A percentile compares a stretch with the other conserved stretches of the same genome.
Evolutionary conservation across 2,888 invertebrate species (phyloP).

Genomic region (Dryomyza anilis): DNA sequence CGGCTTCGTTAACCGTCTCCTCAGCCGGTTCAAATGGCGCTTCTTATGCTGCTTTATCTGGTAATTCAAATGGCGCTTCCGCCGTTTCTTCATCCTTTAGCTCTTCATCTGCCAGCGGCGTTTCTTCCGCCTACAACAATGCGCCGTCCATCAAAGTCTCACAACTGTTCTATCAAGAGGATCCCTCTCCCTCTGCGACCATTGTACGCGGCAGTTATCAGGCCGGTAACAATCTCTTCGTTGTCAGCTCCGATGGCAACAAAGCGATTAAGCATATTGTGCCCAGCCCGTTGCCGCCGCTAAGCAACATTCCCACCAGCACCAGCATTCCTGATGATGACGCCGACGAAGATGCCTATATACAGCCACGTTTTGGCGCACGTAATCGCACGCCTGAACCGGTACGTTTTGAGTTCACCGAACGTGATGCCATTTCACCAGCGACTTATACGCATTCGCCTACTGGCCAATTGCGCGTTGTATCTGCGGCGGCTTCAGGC

Average conservation of each 20-base stretch:
- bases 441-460: slow-evolving; percentile 53
- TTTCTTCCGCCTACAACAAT: slow-evolving; percentile 38
- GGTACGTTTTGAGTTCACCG: slow-evolving; percentile 56
- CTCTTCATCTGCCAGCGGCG: slow-evolving; percentile 26
- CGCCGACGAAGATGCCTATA: slow-evolving; percentile 35
- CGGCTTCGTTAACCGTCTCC: no score
- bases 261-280: slow-evolving; percentile 51
- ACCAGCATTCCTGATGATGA: no score
- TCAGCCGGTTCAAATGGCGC: slow-evolving; percentile 26
- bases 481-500: not conserved
- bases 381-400: slow-evolving; percentile 49
- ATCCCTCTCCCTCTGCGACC: slow-evolving; percentile 39
- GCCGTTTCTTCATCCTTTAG: no score
- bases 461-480: slow-evolving; percentile 8
- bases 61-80: no score
- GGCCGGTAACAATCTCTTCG: slow-evolving; percentile 48
- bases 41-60: no score
- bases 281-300: slow-evolving; percentile 36
- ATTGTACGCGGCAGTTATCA: slow-evolving; percentile 54
- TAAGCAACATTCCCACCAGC: not conserved
- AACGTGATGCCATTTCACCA: slow-evolving; percentile 52
- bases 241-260: slow-evolving; percentile 54
- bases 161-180: slow-evolving; percentile 47
- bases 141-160: slow-evolving; percentile 41
- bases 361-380: slow-evolving; percentile 37